Evolutionary conservation across 2,888 invertebrate species (phyloP), one percentile per base, ranked within the genome.

Genomic region (Hirtodrosophila confusa): DNA sequence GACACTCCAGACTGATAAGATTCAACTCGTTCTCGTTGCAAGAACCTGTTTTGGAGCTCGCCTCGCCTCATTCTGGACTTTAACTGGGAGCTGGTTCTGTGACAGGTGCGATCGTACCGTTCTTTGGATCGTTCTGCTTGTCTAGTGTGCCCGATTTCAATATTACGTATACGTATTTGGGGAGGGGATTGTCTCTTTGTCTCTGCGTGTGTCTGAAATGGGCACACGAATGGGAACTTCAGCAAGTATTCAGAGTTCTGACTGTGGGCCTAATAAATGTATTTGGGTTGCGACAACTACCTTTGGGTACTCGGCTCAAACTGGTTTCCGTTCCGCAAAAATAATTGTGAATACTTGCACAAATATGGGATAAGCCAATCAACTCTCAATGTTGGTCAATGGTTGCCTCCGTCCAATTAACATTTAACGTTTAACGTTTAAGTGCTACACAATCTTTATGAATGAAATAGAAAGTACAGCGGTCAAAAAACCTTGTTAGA

Each of bases 391-490:
- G 44, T 36, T 54, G 29, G 10, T 37, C 53, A 11, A 10, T 11
- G 17, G n/a, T 24, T 12, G n/a, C 35, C 36, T 11, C n/a, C 2
- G 17, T 29, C 43, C 56, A 47, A 74, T 75, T 55, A 68, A 55
- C 41, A 65, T 68, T 60, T 64, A 76, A 40, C 47, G 31, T 61
- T 56, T 17, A 17, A 17, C 17, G 31, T 61, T 56, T 60, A 45
- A 50, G 54, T 54, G 43, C 53, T 50, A 36, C 57, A 72, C 69
- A 72, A 69, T 56, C 58, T 58, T 66, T 41, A 47, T 86, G 83
- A 80, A 86, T 86, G 80, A 80, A 80, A 80, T 80, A 80, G 80
- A 80, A 80, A 80, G 80, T 82, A 65, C 64, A 47, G 48, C 60
- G 48, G 35, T 37, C 44, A 50, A 36, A 45, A 82, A 78, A 82